Conservation (phyloP, 2,797 vertebrate species). For the Artibeus jamaicensis region DNA sequence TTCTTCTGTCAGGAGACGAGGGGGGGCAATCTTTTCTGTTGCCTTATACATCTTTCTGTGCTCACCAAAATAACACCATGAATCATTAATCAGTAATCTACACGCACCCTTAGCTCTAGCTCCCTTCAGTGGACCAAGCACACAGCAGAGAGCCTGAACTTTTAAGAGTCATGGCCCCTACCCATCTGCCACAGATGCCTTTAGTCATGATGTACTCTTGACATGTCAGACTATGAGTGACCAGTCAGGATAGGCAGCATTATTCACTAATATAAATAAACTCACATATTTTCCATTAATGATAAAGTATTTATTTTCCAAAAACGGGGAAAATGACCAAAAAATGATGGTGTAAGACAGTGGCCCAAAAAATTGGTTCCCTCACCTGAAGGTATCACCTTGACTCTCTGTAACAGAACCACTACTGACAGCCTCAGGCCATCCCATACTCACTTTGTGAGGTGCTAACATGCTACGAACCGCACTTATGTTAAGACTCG, state of each 20-base stretch:
- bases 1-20: conserved; percentile 92
- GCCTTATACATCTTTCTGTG: conserved; percentile 85
- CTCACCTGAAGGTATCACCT: neutral
- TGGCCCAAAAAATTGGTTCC: neutral
- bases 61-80: conserved; percentile 68
- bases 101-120: neutral
- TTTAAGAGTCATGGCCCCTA: neutral
- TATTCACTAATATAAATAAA: conserved; percentile 27
- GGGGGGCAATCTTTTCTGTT: conserved; percentile 83
- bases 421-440: neutral
- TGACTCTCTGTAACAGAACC: conserved; percentile 19
- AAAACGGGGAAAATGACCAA: conserved; percentile 35
- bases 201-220: neutral
- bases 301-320: conserved; percentile 32
- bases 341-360: conserved; percentile 28
- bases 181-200: neutral
- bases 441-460: neutral
- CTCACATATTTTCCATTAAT: conserved; percentile 40
- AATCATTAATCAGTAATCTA: conserved; percentile 62
- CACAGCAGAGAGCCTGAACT: neutral
- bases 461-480: neutral
- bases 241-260: neutral
- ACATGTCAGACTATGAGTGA: neutral
- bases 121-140: conserved; percentile 36
- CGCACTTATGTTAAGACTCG: conserved; percentile 2